Evolutionary conservation across 2,888 invertebrate species (phyloP).

Genomic region (Hydroisotoma schaefferi): DNA sequence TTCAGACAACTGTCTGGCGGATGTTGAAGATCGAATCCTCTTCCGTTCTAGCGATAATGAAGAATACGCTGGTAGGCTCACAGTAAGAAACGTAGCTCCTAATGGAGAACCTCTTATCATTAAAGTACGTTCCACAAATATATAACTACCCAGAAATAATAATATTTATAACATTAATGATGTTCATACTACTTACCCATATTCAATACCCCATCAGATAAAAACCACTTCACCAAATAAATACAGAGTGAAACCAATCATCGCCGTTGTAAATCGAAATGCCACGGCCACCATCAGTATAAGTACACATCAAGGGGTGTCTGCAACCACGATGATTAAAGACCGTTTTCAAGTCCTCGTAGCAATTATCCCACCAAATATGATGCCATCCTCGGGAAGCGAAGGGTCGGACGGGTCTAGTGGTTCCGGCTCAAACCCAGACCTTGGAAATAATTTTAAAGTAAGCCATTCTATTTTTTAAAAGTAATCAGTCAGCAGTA

Average conservation of each 20-base stretch:
- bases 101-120: constrained; percentile 37
- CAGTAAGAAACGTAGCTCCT: constrained; percentile 41
- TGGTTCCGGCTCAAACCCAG: constrained; percentile 26
- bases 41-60: constrained; percentile 37
- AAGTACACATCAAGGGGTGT: constrained; percentile 65
- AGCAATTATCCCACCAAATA: constrained; percentile 33
- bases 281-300: constrained; percentile 66
- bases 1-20: constrained; percentile 33
- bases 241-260: constrained; percentile 85
- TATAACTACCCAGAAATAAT: too few species aligned
- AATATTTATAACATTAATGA: too few species aligned
- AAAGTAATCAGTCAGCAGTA: too few species aligned
- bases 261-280: constrained; percentile 68
- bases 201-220: too few species aligned
- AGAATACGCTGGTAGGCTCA: constrained; percentile 36
- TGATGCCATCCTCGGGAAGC: constrained; percentile 26
- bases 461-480: too few species aligned
- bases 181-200: too few species aligned
- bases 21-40: constrained; percentile 35
- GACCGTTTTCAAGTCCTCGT: constrained; percentile 76
- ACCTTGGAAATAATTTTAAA: constrained; percentile 32
- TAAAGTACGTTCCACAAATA: constrained; percentile 44
- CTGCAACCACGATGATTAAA: constrained; percentile 60
- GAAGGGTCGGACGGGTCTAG: constrained; percentile 25
- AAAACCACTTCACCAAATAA: constrained; percentile 95